Evolutionary conservation across 92 coral and sea anemone species (phyloP).

Genomic region (Paragorgia papillata): DNA sequence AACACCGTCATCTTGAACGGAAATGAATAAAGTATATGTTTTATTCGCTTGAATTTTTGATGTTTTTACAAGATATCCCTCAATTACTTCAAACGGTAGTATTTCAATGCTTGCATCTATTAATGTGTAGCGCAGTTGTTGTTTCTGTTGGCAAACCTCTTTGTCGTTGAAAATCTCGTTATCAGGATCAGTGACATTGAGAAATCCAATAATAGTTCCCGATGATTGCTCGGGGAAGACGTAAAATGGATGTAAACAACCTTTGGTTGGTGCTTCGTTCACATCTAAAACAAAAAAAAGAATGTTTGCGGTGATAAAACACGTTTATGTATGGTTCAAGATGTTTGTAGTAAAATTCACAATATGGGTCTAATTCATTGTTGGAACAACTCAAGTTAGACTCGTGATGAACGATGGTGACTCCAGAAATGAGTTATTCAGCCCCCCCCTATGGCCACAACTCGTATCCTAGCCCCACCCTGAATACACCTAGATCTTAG

Average conservation of each 20-base stretch:
- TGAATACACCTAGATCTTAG: too few relatives aligned
- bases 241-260: conserved; percentile 16
- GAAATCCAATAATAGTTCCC: conserved; percentile 68
- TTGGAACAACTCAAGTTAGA: too few relatives aligned
- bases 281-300: neutral
- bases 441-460: too few relatives aligned
- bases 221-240: conserved; percentile 47
- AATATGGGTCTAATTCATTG: too few relatives aligned
- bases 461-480: too few relatives aligned
- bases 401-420: too few relatives aligned
- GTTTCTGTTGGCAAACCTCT: conserved; percentile 57
- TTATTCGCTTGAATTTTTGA: neutral
- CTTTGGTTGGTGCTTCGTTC: conserved; percentile 25
- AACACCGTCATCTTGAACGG: conserved; percentile 32
- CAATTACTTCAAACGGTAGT: conserved; percentile 42
- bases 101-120: conserved; percentile 29
- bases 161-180: conserved; percentile 53
- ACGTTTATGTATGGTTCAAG: too few relatives aligned
- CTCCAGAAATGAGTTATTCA: too few relatives aligned
- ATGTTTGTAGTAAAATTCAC: too few relatives aligned
- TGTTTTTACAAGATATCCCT: conserved; percentile 53
- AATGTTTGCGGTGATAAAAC: too few relatives aligned
- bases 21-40: conserved; percentile 2
- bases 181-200: conserved; percentile 78
- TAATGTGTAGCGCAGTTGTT: conserved; percentile 55